Evolutionary conservation across 2,797 vertebrate species (phyloP), one percentile per base, ranked within the genome.

Genomic region (Glyptemys insculpta): DNA sequence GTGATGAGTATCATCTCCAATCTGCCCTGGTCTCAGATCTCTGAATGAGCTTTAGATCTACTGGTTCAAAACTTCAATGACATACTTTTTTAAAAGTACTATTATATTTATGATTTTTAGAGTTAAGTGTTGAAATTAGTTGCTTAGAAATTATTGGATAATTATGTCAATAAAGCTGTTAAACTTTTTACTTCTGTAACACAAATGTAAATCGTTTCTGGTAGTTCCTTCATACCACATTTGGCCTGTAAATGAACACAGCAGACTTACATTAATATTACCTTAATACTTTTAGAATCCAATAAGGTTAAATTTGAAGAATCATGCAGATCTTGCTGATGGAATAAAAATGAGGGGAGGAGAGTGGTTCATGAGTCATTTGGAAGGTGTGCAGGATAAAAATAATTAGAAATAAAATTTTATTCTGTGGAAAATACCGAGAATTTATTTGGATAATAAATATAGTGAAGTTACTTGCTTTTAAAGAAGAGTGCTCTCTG

Each of bases 261-360:
- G 49, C 82, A 92, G 94, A 83, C 31, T 96, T 96, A 90, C 92
- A 93, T 96, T 89, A 94, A 90, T 96, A 94, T 89, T 52, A 65
- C 94, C 54, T 90, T 94, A 94, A 95, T 92, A 94, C 92, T 96
- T 96, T 96, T 96, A 96, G 95, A 90, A 95, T 96, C 95, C 96
- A 97, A 96, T 95, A 91, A 96, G 92, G 94, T 96, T 96, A 97
- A 93, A 96, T 97, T 95, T 93, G 92, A 96, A 97, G 93, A 96
- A 97, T 97, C 86, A 31, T 96, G 92, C 92, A 50, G 84, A 87
- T 88, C 84, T 96, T 92, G 87, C 86, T 82, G 80, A 82, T 82
- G 86, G 96, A 90, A 94, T 95, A 94, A 95, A 96, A 37, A 82
- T 86, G 96, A 94, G 25, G 25, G 27, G 21, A 76, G 44, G 87